Evolutionary conservation across 2,888 invertebrate species (phyloP), one percentile per base, ranked within the genome.

Genomic region (Crocallis elinguaria): DNA sequence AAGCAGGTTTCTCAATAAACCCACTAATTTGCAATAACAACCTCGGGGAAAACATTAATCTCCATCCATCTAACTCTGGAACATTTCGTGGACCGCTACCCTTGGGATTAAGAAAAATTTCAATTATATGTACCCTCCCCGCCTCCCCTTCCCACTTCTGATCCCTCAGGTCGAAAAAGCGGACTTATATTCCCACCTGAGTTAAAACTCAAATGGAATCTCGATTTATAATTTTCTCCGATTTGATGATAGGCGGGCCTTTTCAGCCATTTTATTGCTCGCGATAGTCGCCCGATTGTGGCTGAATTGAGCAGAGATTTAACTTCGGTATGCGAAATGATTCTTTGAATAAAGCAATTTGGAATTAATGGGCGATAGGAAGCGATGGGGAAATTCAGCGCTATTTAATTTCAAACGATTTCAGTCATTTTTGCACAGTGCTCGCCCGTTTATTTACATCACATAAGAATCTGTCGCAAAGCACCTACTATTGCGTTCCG

Each of bases 51-150:
- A 63, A 52, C 66, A 70, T 70, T 65, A 66, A 71, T 70, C 66
- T 67, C 57, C 51, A 67, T 65, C 62, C 61, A 64, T 64, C 66
- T 53, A 60, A 65, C 60, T 64, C 54, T 43, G 36, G 45, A 60
- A 61, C 57, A 57, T 67, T 70, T 66, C 66, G 62, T 49, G 60
- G 67, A 64, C 65, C 60, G 62, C 57, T 57, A 8, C 67, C 66
- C 64, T 49, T 62, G 72, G 78, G 78, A 82, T 82, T 78, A 78
- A 78, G 77, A 78, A 81, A 80, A 82, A 79, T 77, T 79, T 83
- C 83, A 84, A 83, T 84, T 82, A 82, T 76, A 54, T 70, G 67
- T 68, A 57, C 66, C 65, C 66, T 66, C 62, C 56, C 55, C 50
- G 57, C 62, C 44, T 25, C 19, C 29, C 19, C 32, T 3, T 27